Percentiles rank a stretch among this genome's conserved stretches.
Evolutionary conservation across 1,140 invertebrate genomes (phyloP).

Genomic region (Bombus fervidus): DNA sequence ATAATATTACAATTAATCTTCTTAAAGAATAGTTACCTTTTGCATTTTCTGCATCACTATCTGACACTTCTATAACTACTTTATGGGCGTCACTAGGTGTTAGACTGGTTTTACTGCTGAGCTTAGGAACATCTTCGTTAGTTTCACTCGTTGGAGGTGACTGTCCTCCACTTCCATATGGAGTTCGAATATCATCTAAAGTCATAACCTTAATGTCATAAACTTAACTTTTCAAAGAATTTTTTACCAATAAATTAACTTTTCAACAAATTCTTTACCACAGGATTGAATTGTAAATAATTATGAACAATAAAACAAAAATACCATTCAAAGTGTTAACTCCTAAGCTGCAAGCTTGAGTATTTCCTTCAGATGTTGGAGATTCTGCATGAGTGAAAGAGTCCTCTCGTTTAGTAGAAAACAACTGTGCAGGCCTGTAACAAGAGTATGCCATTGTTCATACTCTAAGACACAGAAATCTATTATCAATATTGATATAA

Average conservation of each 20-base stretch:
- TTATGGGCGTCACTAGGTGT: constrained; percentile 79
- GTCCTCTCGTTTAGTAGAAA: constrained; percentile 78
- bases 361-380: constrained; percentile 75
- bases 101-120: constrained; percentile 76
- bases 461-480: background rate
- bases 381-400: constrained; percentile 74
- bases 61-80: constrained; percentile 81
- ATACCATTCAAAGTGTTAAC: constrained; percentile 74
- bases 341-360: constrained; percentile 81
- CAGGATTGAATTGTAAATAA: background rate
- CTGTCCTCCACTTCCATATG: constrained; percentile 77
- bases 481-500: background rate
- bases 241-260: background rate
- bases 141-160: constrained; percentile 72
- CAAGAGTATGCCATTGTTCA: background rate
- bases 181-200: constrained; percentile 75
- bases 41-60: constrained; percentile 75
- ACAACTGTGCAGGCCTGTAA: constrained; percentile 81
- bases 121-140: constrained; percentile 71
- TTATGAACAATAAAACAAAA: background rate
- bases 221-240: background rate
- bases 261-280: background rate
- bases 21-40: constrained; percentile 73
- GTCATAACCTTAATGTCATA: background rate
- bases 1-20: background rate